Conservation (phyloP, 1,140 invertebrate species). For the Trinorchestia longiramus region DNA sequence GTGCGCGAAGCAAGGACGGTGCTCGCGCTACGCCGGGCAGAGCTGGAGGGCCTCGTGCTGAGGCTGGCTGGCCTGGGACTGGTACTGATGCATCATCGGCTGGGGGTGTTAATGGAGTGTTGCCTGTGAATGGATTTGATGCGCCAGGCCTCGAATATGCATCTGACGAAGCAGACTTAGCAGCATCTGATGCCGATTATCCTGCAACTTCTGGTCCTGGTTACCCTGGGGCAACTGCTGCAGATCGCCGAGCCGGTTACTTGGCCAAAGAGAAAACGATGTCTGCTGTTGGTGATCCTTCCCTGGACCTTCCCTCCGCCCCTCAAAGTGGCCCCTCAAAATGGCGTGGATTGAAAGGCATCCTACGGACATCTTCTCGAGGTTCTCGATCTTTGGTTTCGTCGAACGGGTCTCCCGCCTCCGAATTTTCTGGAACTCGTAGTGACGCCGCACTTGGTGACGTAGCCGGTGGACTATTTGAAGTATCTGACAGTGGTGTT, state of each 20-base stretch:
- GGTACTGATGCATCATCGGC: background rate
- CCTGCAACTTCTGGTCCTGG: background rate
- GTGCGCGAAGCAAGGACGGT: background rate
- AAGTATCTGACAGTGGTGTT: background rate
- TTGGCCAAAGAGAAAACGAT: background rate
- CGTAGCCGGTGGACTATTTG: conserved; percentile 33
- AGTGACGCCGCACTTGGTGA: conserved; percentile 24
- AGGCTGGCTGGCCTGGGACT: background rate
- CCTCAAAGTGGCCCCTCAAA: background rate
- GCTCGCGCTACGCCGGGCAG: background rate
- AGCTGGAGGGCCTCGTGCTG: background rate
- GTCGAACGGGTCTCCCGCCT: background rate
- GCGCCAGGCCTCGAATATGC: background rate
- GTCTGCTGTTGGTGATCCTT: background rate
- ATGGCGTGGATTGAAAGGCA: conserved; percentile 7
- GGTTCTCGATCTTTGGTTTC: conserved; percentile 44
- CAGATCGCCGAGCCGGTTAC: background rate
- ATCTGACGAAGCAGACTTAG: background rate
- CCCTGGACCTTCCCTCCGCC: background rate
- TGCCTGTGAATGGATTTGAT: no score
- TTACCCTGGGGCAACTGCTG: background rate
- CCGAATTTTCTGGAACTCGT: background rate
- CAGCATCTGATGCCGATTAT: background rate
- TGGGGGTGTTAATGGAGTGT: no score
- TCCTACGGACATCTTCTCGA: conserved; percentile 29